Base-by-base conservation (phyloP, 1,140 invertebrate genomes). In the Heliconius hermathena region DNA sequence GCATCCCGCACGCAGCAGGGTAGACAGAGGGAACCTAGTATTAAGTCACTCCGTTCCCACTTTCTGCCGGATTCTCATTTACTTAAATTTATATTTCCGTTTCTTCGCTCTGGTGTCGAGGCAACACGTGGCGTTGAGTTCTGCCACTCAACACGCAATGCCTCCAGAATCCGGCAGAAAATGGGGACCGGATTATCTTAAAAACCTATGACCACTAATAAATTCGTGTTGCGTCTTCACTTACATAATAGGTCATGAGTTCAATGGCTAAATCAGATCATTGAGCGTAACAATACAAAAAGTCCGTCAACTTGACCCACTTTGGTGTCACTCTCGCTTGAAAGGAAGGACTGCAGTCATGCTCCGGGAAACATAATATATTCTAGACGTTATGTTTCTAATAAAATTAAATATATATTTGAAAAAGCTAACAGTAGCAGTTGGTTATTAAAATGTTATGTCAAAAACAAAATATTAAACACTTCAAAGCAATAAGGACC, bases 221-320 rank as follows among this genome's bases (percentile, higher is more conserved):
- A 16, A 75, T 29, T 57, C 13, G 73, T 66, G 76, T 57, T 57
- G 54, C 73, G 54, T 81, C 76, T 84, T 77, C 71, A 57, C 74
- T 83, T 87, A 82, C 70, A 82, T 83, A 87, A 85, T 72, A 82
- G 85, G 83, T 86, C 82, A 77, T 85, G 89, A 91, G 91, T 94
- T 94, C 91, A 92, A 90, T 91, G 89, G 85, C 88, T 91, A 92
- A 90, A 88, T 81, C 83, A 85, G 84, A 77, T 83, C 85, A 85
- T 87, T 81, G 84, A 87, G 89, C 89, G 85, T 91, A 82, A 89
- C 88, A 86, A 85, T 84, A 88, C 80, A 92, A 91, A 92, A 91
- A 91, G 89, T 88, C 91, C 90, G 84, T 90, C 90, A 92, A 90
- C 91, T 93, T 94, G 91, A 91, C 92, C 92, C 73, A 93, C 76